Base-by-base conservation (phyloP, 1,140 invertebrate species). In the Drosophila pandora region DNA sequence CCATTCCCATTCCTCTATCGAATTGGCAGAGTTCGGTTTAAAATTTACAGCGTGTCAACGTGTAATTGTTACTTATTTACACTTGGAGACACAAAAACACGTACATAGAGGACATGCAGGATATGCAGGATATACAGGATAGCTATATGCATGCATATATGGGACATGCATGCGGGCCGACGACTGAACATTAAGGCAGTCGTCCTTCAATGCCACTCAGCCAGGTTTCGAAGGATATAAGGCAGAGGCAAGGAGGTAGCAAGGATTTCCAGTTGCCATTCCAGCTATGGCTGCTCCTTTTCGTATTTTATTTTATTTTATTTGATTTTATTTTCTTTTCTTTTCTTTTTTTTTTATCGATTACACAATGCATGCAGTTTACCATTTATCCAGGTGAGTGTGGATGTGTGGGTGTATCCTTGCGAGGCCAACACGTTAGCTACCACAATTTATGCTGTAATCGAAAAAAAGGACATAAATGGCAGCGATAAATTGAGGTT, bases 401-500 rank as follows among this genome's bases (percentile, higher is more conserved):
- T 22, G 23, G 13, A 17, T 58, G 34, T 53, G 47, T 13, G 45
- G 28, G 43, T 5, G 3, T 41, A 43, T 55, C 50, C 48, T 34
- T n/a, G 50, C 57, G 65, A 30, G 68, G 47, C 78, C 76, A 84
- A 79, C 76, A 79, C 80, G 81, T 76, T 84, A 79, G 76, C 72
- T 71, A 68, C 82, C 82, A 81, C 82, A 87, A 85, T 85, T 85
- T 85, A 87, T 85, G 78, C 82, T 85, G 82, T 87, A 85, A 85
- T 85, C 82, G 77, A 87, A 87, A 78, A 77, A 87, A 82, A 85
- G 82, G 69, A 85, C 82, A 87, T 78, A 87, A 85, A 85, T 87
- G 82, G 82, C 82, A 78, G 74, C 82, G 78, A 85, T 85, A 85
- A 85, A 85, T 85, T 85, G 82, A 87, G 82, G 82, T 85, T 85